Evolutionary conservation across 2,888 invertebrate species (phyloP), one percentile per base, ranked within the genome.

Genomic region (Drosophila pseudotalamancana): DNA sequence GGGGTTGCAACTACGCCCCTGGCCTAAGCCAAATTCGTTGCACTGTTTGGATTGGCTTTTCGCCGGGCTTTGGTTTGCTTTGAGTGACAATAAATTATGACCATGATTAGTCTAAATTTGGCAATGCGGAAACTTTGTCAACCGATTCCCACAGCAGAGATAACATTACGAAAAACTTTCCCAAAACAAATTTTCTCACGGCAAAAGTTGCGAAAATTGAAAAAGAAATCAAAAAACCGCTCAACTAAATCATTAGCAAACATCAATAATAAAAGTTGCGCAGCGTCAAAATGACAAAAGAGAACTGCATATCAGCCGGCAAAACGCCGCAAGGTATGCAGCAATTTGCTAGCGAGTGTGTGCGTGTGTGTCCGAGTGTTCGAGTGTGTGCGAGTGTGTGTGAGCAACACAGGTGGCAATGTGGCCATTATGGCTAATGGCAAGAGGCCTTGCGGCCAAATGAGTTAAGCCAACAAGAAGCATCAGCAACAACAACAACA

Each of bases 41-140:
- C 87, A 74, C 78, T 65, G 86, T 67, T 75, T 71, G 43, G 43
- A 16, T 18, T 27, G 43, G 43, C 27, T 18, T 27, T 18, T n/a
- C n/a, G n/a, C 57, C 25, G 37, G 57, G 51, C 61, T 57, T 60
- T 45, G 32, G 45, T 69, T 80, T 68, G 51, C 65, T 70, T 82
- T 73, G 65, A 78, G 80, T 88, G 86, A 86, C 88, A 86, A 88
- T 88, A 88, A 86, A 88, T 87, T 85, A 88, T 88, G 55, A 73
- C 71, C 48, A 84, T 87, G 88, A 85, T 85, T 85, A 85, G 84
- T 86, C 83, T 79, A 71, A 84, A 79, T 84, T 84, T 83, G 75
- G 46, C 57, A 57, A 46, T 66, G 70, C 74, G 87, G 80, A 82
- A 82, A 65, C 65, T 50, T 59, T 21, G 49, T 29, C 45, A 45